Evolutionary conservation across 2,888 invertebrate genomes (phyloP), one percentile per base, ranked within the genome.

Genomic region (Peribatodes rhomboidaria): DNA sequence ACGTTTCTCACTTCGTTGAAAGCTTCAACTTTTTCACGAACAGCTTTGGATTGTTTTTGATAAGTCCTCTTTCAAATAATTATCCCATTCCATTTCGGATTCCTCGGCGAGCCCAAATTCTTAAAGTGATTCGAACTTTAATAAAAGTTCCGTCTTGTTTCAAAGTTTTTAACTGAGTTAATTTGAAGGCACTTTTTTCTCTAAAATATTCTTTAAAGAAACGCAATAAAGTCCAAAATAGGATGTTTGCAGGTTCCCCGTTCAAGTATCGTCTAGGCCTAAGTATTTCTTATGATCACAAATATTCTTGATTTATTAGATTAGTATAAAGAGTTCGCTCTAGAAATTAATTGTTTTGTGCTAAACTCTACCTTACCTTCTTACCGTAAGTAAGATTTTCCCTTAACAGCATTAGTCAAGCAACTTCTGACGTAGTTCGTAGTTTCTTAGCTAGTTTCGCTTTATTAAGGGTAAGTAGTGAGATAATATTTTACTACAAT

Each of bases 161-260:
- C 59, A 55, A 71, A 73, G 67, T 73, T 73, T 73, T 73, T 71
- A 73, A 73, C 71, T 67, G 68, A 73, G 72, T 68, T 65, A 65
- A 65, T 65, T 65, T 65, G 41, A 61, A 53, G 55, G 10, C 16
- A 11, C 10, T 13, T 6, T 10, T 8, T 44, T 33, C n/a, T 42
- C 49, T 42, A 37, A 65, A 55, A 53, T 62, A 46, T 61, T 52
- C 68, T 70, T 67, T 62, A 65, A 44, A 35, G 20, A 11, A 47
- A 57, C 37, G 52, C 47, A 47, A 58, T 67, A 67, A 27, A 57
- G 50, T n/a, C 46, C 18, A 53, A 41, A 65, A 10, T 61, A 9
- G 39, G 52, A 46, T 52, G 20, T 31, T 7, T n/a, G 7, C 1
- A 20, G 11, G 1, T 31, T 11, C n/a, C 50, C 53, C 47, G 53